Base-by-base conservation (phyloP, 2,113 vertebrate species). In the Gavia stellata region DNA sequence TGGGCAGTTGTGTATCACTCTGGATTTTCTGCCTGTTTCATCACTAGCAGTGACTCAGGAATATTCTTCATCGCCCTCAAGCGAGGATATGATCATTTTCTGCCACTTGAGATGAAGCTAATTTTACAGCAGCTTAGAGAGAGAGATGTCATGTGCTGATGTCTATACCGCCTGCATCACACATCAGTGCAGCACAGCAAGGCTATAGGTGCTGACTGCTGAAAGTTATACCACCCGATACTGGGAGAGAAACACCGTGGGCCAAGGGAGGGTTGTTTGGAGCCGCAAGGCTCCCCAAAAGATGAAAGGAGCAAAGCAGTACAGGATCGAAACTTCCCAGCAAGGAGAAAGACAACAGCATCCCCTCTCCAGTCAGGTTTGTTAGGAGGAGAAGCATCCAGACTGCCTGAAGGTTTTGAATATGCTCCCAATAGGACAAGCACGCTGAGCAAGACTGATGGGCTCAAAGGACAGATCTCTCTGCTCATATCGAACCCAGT, bases 91-190 rank as follows among this genome's bases (percentile, higher is more conserved):
- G 94, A 95, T 96, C 95, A 94, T 96, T 96, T 96, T 96, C 92
- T 96, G 97, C 96, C 94, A 94, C 96, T 97, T 92, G 95, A 96
- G 95, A 97, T 96, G 94, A 95, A 93, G 95, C 92, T 94, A 96
- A 96, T 97, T 97, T 97, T 94, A 97, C 94, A 96, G 94, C 82
- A 63, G 86, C 94, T 92, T 88, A 83, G 90, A 93, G 87, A 94
- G 94, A 96, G 94, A 94, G 95, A 86, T 94, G 89, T 96, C 95
- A 95, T 91, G 94, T 94, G 95, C 96, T 78, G 94, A 92, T 95
- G 85, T 63, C 95, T 92, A 8, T 20, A 5, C 70, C 50, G 84
- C 44, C 95, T 83, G 85, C 90, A 95, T 72, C 89, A 16, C 82
- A 66, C 85, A 31, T 31, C 5, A 11, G 3, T 36, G 82, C 92